phyloP scores from a whole-genome alignment of 2,888 invertebrate genomes.

The Cryptocephalus primarius region DNA sequence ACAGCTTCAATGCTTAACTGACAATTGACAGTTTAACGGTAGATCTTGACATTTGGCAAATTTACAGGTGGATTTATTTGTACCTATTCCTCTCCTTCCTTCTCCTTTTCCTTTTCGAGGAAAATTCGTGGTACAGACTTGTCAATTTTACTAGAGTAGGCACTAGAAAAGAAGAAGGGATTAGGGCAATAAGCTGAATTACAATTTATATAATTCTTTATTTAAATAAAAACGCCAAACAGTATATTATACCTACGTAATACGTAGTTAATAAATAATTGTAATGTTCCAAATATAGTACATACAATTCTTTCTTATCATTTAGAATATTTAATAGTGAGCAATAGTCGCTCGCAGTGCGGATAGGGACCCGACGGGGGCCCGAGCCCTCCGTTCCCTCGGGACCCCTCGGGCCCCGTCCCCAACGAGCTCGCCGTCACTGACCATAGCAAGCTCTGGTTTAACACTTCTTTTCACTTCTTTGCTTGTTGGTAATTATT shows the following conservation, averaged over 20 bases:
- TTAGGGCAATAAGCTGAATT: background rate
- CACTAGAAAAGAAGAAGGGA: no score
- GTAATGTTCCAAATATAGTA: conserved; percentile 36
- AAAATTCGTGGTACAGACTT: no score
- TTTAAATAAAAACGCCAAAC: conserved; percentile 41
- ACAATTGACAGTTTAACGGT: no score
- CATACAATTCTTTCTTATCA: conserved; percentile 36
- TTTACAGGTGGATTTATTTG: no score
- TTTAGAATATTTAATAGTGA: conserved; percentile 40
- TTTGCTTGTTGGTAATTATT: no score
- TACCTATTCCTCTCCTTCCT: no score
- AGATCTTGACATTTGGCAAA: no score
- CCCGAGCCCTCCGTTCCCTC: conserved; percentile 19
- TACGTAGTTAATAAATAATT: conserved; percentile 35
- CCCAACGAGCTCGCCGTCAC: conserved; percentile 35
- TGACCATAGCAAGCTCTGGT: conserved; percentile 30
- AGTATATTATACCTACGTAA: conserved; percentile 38
- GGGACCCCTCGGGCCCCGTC: conserved; percentile 21
- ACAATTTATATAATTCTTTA: conserved; percentile 23
- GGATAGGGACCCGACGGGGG: conserved; percentile 24
- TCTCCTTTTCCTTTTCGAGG: no score
- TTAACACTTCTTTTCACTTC: background rate
- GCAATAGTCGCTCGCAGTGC: conserved; percentile 38
- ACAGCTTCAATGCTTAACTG: no score
- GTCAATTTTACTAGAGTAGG: no score